These are phyloP conservation scores for Camponotus pennsylvanicus DNA, from an alignment of 1,140 invertebrate genomes.

Conservation along the genomic window DNA sequence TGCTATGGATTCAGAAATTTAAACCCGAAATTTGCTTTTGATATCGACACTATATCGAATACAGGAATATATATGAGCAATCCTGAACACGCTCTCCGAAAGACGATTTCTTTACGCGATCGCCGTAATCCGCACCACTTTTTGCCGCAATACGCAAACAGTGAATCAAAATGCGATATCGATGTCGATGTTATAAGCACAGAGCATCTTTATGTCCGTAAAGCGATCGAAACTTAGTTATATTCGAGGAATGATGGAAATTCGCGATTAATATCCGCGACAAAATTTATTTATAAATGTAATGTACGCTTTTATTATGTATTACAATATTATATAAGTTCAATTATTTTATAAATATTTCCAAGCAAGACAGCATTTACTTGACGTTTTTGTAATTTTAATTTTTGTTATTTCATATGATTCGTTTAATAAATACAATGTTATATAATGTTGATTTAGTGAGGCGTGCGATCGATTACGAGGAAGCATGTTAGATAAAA, in stretches of 20 bases:
- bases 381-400: too few species aligned
- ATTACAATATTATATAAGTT: neutral
- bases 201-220: slow-evolving; percentile 2
- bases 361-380: too few species aligned
- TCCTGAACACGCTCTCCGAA: neutral
- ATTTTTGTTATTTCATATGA: neutral
- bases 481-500: neutral
- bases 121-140: slow-evolving; percentile 30
- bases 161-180: slow-evolving; percentile 48
- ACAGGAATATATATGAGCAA: too few species aligned
- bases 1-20: neutral
- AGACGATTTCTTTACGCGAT: neutral
- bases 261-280: neutral
- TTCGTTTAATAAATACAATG: neutral
- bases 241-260: neutral
- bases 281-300: slow-evolving; percentile 6
- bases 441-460: neutral
- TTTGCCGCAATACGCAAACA: slow-evolving; percentile 8
- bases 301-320: neutral
- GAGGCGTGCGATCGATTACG: neutral
- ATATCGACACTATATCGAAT: neutral
- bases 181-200: slow-evolving; percentile 20
- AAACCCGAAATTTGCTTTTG: neutral
- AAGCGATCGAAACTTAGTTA: slow-evolving; percentile 18
- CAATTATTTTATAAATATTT: neutral